Evolutionary conservation across 2,888 invertebrate genomes (phyloP).

Genomic region (Thysanoteuthis rhombus): DNA sequence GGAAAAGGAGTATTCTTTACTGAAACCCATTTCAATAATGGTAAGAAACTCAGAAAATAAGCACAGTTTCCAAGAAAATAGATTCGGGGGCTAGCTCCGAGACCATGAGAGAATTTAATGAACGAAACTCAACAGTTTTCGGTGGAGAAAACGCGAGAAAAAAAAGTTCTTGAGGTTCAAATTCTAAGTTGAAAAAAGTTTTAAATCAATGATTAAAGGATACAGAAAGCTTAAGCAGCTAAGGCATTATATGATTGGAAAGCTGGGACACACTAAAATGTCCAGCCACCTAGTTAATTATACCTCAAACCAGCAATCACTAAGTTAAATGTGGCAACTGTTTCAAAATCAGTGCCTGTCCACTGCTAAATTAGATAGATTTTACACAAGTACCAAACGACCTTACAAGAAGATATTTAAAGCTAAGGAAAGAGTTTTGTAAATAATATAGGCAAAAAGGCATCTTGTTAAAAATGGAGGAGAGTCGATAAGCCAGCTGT

Average conservation of each 20-base stretch:
- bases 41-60: no score
- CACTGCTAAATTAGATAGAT: not conserved
- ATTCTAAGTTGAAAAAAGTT: not conserved
- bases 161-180: not conserved
- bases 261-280: slow-evolving; percentile 12
- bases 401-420: not conserved
- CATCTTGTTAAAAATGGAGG: not conserved
- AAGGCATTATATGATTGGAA: not conserved
- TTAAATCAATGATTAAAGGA: not conserved
- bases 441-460: not conserved
- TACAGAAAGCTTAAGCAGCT: not conserved
- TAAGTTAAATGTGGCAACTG: not conserved
- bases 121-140: not conserved
- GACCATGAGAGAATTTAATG: not conserved
- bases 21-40: not conserved
- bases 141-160: not conserved
- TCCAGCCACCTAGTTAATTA: not conserved
- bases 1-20: not conserved
- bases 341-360: slow-evolving; percentile 12
- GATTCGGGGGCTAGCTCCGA: not conserved
- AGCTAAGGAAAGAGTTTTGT: not conserved
- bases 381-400: not conserved
- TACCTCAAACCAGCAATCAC: not conserved
- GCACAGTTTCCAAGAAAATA: not conserved
- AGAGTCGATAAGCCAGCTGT: not conserved